Evolutionary conservation across 2,888 invertebrate species (phyloP).

Genomic region (Teleogryllus oceanicus): DNA sequence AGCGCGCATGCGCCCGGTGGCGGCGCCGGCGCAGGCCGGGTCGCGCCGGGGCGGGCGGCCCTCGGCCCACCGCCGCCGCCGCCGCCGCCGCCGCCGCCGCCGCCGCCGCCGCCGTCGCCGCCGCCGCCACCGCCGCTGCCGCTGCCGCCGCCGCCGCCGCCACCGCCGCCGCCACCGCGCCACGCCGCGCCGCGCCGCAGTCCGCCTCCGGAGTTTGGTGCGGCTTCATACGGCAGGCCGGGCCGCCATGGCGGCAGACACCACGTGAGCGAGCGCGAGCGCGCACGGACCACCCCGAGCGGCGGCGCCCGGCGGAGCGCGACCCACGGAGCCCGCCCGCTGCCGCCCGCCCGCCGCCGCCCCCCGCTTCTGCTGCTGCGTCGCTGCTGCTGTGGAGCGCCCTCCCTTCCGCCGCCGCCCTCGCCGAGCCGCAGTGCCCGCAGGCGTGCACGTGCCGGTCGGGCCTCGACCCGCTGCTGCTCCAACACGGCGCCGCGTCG

Average conservation of each 20-base stretch:
- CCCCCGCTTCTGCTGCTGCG: neutral
- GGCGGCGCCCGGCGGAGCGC: neutral
- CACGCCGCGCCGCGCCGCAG: neutral
- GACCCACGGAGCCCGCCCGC: no score
- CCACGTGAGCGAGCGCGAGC: conserved; percentile 27
- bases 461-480: conserved; percentile 24
- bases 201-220: neutral
- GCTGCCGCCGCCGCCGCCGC: neutral
- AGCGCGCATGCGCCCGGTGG: neutral
- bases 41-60: neutral
- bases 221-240: neutral
- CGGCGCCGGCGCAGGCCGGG: neutral
- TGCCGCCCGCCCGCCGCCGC: neutral
- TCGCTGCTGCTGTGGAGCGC: neutral
- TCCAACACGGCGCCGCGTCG: conserved; percentile 35
- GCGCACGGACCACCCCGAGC: neutral
- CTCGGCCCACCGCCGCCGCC: neutral
- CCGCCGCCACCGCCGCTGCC: neutral
- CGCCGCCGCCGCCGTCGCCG: neutral
- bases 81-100: neutral
- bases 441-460: conserved; percentile 28
- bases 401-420: neutral
- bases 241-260: conserved; percentile 26
- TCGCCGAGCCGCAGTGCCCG: conserved; percentile 20
- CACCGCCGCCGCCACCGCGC: no score